Conservation (phyloP, 2,113 vertebrate species). For the Burhinus oedicnemus region DNA sequence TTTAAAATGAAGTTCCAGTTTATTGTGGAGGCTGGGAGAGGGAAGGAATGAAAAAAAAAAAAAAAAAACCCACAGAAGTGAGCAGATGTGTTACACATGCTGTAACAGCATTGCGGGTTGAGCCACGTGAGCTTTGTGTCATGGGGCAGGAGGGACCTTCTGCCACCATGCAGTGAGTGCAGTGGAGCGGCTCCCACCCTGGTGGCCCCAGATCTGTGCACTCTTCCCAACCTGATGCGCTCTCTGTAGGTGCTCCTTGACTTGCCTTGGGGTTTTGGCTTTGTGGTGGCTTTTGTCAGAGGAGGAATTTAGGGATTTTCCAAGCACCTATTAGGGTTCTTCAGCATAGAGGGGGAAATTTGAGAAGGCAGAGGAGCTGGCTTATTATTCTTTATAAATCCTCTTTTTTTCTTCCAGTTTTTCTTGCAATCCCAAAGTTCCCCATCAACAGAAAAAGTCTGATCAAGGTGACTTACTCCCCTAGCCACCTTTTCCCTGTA, state of each 20-base stretch:
- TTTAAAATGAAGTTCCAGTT: not conserved
- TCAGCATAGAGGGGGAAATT: not conserved
- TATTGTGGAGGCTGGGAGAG: not conserved
- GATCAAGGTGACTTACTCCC: not conserved
- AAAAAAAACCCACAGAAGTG: too few species aligned
- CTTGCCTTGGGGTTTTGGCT: not conserved
- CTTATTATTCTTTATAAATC: not conserved
- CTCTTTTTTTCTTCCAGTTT: not conserved
- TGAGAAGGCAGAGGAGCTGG: not conserved
- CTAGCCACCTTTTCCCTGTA: not conserved
- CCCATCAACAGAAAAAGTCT: not conserved
- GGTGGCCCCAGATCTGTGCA: not conserved
- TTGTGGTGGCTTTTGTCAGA: not conserved
- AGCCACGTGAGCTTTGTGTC: not conserved
- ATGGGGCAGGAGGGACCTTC: not conserved
- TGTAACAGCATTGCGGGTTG: not conserved
- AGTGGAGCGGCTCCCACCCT: fast-evolving
- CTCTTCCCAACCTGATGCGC: not conserved
- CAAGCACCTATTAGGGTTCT: not conserved
- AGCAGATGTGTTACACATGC: not conserved
- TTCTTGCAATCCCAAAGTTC: not conserved
- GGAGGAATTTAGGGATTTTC: not conserved
- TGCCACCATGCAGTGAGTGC: not conserved
- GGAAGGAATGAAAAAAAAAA: not conserved
- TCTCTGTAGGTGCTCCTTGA: not conserved